A percentile compares a stretch with the other conserved stretches of the same genome.
Evolutionary conservation across 2,888 invertebrate genomes (phyloP).

Genomic region (Scaptomyza reducta): DNA sequence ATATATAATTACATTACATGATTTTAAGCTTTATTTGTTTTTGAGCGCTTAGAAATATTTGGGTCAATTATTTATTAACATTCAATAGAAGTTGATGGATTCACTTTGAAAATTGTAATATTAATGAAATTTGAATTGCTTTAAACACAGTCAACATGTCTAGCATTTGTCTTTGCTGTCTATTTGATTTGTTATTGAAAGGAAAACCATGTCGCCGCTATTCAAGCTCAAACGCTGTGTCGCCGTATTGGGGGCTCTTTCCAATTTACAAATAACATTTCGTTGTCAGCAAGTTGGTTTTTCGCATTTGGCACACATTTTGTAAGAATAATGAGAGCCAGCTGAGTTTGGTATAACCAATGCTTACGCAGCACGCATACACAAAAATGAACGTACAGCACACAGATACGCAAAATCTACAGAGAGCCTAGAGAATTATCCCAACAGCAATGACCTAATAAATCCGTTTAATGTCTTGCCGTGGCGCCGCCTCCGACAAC

Average conservation of each 20-base stretch:
- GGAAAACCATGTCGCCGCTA: background rate
- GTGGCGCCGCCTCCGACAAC: conserved; percentile 69
- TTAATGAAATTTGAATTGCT: background rate
- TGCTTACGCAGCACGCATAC: conserved; percentile 60
- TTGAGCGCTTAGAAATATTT: no score
- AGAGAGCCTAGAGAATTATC: conserved; percentile 9
- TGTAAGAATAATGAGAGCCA: conserved; percentile 57
- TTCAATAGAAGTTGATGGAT: no score
- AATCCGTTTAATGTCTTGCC: conserved; percentile 74
- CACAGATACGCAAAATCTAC: background rate
- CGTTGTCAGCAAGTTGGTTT: conserved; percentile 61
- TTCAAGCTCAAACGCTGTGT: conserved; percentile 21
- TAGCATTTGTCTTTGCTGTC: background rate
- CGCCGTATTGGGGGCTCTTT: conserved; percentile 30
- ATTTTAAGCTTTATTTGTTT: no score
- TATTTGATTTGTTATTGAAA: background rate
- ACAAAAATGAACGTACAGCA: background rate
- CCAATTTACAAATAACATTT: conserved; percentile 67
- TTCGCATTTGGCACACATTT: conserved; percentile 56
- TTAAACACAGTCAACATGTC: background rate
- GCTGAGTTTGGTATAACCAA: conserved; percentile 30
- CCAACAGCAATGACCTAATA: conserved; percentile 71
- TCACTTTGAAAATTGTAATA: no score
- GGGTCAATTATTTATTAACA: no score
- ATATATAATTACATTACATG: no score